phyloP scores from a whole-genome alignment of 2,888 invertebrate species.

The Cerceris ruficornis region DNA sequence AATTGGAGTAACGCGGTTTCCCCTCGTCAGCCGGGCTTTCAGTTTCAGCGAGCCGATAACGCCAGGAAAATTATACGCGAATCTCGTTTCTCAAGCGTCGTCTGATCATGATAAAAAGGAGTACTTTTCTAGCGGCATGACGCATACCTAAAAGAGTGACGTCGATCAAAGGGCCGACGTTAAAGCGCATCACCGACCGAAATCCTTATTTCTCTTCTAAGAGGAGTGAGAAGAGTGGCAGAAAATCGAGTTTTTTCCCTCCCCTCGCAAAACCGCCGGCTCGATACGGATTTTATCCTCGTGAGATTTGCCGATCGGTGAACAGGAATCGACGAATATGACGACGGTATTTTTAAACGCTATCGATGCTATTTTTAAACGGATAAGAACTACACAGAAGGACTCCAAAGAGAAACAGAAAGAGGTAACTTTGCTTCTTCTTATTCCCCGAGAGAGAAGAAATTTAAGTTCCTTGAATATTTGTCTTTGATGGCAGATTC shows the following conservation, averaged over 20 bases:
- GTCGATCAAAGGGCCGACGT: constrained; percentile 34
- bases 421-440: neutral
- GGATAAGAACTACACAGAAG: constrained; percentile 26
- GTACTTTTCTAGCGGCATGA: constrained; percentile 13
- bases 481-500: too few relatives aligned
- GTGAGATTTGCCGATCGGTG: constrained; percentile 31
- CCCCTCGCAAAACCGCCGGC: constrained; percentile 12
- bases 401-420: neutral
- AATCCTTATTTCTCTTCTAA: constrained; percentile 30
- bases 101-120: constrained; percentile 18
- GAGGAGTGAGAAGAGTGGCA: constrained; percentile 5
- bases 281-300: constrained; percentile 63
- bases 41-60: neutral
- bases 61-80: constrained; percentile 7
- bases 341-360: constrained; percentile 66
- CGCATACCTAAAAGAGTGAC: constrained; percentile 18
- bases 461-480: too few relatives aligned
- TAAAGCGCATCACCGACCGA: constrained; percentile 31
- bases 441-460: too few relatives aligned
- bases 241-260: constrained; percentile 62
- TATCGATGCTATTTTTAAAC: constrained; percentile 64
- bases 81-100: constrained; percentile 1
- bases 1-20: neutral
- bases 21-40: neutral
- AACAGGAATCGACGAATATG: constrained; percentile 21